Base-by-base conservation (phyloP, 2,113 vertebrate genomes). In the Cichladusa arquata region DNA sequence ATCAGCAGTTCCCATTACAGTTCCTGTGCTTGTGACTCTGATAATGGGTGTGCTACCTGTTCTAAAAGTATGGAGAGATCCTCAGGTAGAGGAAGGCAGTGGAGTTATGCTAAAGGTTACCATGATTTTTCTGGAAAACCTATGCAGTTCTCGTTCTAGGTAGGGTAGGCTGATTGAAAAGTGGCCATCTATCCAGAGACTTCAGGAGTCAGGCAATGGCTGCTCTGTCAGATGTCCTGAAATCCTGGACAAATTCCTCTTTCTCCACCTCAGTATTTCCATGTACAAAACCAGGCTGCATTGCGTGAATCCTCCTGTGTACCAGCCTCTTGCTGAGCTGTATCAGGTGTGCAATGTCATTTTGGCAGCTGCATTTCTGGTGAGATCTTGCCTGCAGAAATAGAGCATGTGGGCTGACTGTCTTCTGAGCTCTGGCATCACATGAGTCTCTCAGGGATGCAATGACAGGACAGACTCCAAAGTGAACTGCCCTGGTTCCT, bases 341-440 rank as follows among this genome's bases (percentile, higher is more conserved):
- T 54, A 8, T 78, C 29, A 78, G 23, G 28, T 31, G 10, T 47
- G 16, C 25, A 24, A 24, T 12, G 22, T 33, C 2, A 3, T 26
- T 77, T 81, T 66, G 38, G 60, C 19, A 19, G 9, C 15, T 66
- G 36, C 8, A 3, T 19, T 76, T 24, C 38, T 67, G 45, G 14
- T 69, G 45, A 12, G 5, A 11, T 16, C 15, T 86, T 38, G 26
- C 16, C 26, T 31, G 8, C 24, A 44, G 33, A 5, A 86, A 33
- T 9, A 40, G 20, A 47, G 62, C 28, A 23, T 0, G 0, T 47
- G 48, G 53, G 6, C 38, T 73, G 44, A 26, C 20, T 64, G n/a
- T 53, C 26, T 65, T 66, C 16, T 22, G 70, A 44, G 16, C 18
- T 54, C 26, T 58, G 48, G 14, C 10, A 64, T 47, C 60, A 20